These are phyloP conservation scores for Prinia subflava DNA, from an alignment of 2,113 vertebrate species.

Conservation along the genomic window DNA sequence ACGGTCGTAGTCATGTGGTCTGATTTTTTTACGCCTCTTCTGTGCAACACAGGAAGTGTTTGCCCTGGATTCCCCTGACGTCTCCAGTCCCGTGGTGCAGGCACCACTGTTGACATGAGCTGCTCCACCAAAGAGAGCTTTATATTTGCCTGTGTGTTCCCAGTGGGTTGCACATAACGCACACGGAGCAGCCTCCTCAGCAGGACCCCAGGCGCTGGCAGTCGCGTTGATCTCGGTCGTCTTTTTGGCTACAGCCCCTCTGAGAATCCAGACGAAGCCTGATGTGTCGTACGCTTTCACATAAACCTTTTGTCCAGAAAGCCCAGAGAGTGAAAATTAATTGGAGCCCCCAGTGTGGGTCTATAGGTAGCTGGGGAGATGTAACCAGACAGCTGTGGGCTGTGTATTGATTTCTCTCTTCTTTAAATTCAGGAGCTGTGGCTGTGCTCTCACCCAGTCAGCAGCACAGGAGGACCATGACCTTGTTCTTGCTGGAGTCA, in stretches of 20 bases:
- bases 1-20: not conserved
- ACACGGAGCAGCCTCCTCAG: not conserved
- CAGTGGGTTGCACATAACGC: not conserved
- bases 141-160: not conserved
- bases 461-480: not conserved
- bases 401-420: not conserved
- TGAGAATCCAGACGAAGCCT: not conserved
- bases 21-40: not conserved
- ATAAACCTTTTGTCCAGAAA: not conserved
- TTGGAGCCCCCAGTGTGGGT: not conserved
- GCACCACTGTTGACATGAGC: not conserved
- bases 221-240: accelerated
- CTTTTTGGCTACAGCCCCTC: not conserved
- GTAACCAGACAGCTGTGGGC: not conserved
- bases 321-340: not conserved
- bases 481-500: conserved; percentile 33
- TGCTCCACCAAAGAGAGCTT: not conserved
- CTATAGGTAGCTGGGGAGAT: not conserved
- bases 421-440: conserved; percentile 8
- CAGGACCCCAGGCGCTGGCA: not conserved
- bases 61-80: not conserved
- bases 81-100: not conserved
- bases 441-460: not conserved
- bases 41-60: not conserved
- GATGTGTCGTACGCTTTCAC: not conserved